These are phyloP conservation scores for Tringa solitaria DNA, from an alignment of 2,113 vertebrate species.

Conservation along the genomic window DNA sequence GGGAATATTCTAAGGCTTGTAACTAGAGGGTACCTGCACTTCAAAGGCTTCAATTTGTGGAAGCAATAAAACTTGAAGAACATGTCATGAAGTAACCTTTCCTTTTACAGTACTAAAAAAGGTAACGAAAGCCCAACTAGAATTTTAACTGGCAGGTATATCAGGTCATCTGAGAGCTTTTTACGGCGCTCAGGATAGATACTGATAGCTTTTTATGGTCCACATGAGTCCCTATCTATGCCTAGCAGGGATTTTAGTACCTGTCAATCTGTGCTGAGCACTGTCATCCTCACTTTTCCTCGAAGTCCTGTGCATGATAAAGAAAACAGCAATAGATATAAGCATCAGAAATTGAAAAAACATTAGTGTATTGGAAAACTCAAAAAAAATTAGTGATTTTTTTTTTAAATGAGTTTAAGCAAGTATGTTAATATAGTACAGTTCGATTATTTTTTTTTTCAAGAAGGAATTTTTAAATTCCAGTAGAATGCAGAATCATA, in stretches of 20 bases:
- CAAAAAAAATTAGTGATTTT: fast-evolving
- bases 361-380: not conserved
- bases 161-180: not conserved
- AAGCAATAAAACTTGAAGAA: not conserved
- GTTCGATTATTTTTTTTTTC: not conserved
- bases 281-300: not conserved
- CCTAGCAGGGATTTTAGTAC: not conserved
- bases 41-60: not conserved
- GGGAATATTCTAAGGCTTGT: not conserved
- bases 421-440: not conserved
- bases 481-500: not conserved
- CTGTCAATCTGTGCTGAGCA: not conserved
- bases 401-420: not conserved
- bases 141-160: not conserved
- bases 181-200: not conserved
- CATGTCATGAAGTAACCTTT: not conserved
- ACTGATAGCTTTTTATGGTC: not conserved
- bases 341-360: not conserved
- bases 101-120: not conserved
- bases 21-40: fast-evolving
- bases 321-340: not conserved
- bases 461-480: not conserved
- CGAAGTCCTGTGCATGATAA: not conserved
- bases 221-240: not conserved
- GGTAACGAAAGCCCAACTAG: not conserved